phyloP scores from a whole-genome alignment of 1,140 invertebrate species.

The Cydia pomonella region DNA sequence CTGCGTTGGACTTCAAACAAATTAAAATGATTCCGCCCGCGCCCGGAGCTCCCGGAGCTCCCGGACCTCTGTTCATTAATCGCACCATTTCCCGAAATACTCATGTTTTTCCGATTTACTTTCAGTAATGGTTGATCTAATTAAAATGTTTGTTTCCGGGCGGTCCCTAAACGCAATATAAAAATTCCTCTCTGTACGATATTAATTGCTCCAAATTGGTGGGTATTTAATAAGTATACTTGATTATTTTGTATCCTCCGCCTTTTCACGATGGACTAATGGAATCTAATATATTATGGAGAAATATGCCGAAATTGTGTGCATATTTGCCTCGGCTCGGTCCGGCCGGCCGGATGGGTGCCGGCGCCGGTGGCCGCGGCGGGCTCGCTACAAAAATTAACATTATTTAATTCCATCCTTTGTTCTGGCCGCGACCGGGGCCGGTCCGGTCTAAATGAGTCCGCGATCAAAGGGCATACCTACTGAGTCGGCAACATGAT shows the following conservation, averaged over 20 bases:
- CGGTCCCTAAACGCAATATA: background rate
- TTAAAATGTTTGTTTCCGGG: background rate
- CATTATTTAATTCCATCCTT: slow-evolving; percentile 23
- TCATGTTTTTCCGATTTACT: background rate
- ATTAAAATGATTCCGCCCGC: background rate
- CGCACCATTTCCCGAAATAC: background rate
- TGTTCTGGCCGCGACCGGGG: background rate
- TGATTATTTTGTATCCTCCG: slow-evolving; percentile 10
- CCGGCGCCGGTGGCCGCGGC: background rate
- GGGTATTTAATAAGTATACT: slow-evolving; percentile 5
- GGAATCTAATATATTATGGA: slow-evolving; percentile 17
- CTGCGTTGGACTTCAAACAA: background rate
- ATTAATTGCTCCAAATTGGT: slow-evolving; percentile 24
- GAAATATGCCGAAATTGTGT: background rate
- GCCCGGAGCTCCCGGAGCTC: background rate
- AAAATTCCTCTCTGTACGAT: background rate
- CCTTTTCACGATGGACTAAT: background rate
- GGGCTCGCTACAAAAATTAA: background rate
- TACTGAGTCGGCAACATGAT: background rate
- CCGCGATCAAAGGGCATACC: background rate
- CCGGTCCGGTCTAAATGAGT: background rate
- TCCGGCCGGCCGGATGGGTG: background rate
- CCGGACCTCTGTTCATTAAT: background rate
- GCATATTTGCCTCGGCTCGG: background rate
- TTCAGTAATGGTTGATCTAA: background rate